Conservation (phyloP, 2,113 vertebrate genomes). For the Rhea americana region DNA sequence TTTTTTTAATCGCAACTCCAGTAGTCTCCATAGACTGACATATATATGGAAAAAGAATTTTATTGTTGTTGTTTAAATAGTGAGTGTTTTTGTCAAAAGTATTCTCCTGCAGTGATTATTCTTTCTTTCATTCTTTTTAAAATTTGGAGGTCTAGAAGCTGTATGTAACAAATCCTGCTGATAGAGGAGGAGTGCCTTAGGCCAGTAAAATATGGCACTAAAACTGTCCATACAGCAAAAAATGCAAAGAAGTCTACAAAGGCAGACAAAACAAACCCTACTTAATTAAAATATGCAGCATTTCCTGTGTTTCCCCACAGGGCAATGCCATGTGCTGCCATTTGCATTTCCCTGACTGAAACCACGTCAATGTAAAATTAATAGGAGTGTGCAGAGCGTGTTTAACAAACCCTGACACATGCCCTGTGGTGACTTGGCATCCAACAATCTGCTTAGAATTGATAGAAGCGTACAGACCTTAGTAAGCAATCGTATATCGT, state of each 20-base stretch:
- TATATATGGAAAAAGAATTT: rapidly evolving
- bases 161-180: background rate
- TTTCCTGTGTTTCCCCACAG: background rate
- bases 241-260: background rate
- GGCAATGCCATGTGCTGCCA: conserved; percentile 14
- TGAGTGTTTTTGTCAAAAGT: background rate
- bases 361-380: conserved; percentile 40
- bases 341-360: conserved; percentile 35
- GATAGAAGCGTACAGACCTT: background rate
- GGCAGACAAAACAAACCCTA: background rate
- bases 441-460: background rate
- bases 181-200: background rate
- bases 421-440: conserved; percentile 44
- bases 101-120: background rate
- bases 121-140: background rate
- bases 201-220: background rate
- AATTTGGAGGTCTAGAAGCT: background rate
- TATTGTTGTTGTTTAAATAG: background rate
- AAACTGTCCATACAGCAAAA: background rate
- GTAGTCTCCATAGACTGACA: background rate
- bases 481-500: background rate
- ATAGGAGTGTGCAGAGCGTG: conserved; percentile 17
- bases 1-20: background rate
- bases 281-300: background rate
- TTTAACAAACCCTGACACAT: conserved; percentile 41